These are phyloP conservation scores for Abrostola tripartita DNA, from an alignment of 2,888 invertebrate species.

Conservation along the genomic window DNA sequence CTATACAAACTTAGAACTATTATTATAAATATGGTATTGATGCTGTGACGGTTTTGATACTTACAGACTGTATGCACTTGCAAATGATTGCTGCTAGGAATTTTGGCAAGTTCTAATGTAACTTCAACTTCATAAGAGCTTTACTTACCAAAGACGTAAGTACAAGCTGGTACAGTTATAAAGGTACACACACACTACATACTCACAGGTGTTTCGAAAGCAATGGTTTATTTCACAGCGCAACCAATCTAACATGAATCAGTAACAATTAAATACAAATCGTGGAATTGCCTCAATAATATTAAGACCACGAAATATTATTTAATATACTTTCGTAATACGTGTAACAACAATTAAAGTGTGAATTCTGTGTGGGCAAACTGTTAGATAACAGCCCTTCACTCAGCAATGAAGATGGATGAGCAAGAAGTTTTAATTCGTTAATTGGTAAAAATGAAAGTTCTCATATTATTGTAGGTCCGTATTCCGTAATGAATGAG, in stretches of 20 bases:
- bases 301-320: constrained; percentile 10
- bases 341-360: constrained; percentile 20
- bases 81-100: too few species aligned
- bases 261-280: not conserved
- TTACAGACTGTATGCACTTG: too few species aligned
- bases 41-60: too few species aligned
- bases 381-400: constrained; percentile 42
- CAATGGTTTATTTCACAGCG: not conserved
- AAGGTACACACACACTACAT: too few species aligned
- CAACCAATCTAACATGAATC: not conserved
- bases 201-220: not conserved
- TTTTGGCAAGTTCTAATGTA: too few species aligned
- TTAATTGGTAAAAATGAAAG: constrained; percentile 35
- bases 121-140: too few species aligned
- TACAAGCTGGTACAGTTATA: too few species aligned
- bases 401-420: constrained; percentile 25
- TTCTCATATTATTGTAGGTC: constrained; percentile 8
- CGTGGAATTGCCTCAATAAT: not conserved
- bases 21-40: too few species aligned
- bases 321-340: constrained; percentile 34
- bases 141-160: too few species aligned
- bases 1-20: too few species aligned
- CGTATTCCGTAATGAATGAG: constrained; percentile 23
- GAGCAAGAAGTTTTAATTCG: constrained; percentile 20
- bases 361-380: constrained; percentile 18